Conservation (phyloP, 2,113 vertebrate genomes). For the Protomyctophum bolini region DNA sequence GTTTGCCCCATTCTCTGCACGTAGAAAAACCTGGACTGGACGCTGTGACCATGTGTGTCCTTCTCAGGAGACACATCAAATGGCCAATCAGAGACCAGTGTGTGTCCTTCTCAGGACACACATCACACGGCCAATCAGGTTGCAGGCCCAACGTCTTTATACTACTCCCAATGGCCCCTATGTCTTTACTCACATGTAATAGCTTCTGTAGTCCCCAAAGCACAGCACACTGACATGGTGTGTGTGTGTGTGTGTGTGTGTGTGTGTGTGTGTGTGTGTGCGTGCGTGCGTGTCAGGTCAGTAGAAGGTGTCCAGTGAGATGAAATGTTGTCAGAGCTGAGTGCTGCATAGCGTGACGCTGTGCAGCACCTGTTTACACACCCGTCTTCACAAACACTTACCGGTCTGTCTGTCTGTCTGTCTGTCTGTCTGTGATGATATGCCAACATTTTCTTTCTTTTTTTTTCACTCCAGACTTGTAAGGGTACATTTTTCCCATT, state of each 20-base stretch:
- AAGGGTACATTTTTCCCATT: too few species aligned
- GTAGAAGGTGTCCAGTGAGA: conserved; percentile 32
- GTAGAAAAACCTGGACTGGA: too few species aligned
- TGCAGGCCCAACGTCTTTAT: conserved; percentile 7
- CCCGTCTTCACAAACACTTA: conserved; percentile 19
- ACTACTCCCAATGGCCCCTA: background rate
- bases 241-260: conserved; percentile 5
- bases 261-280: conserved; percentile 13
- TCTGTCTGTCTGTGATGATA: background rate
- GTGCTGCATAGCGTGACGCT: conserved; percentile 17
- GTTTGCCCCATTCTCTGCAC: too few species aligned
- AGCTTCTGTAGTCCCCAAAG: conserved; percentile 31
- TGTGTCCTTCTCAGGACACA: background rate
- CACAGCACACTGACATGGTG: too few species aligned
- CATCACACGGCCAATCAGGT: conserved; percentile 36
- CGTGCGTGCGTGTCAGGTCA: conserved; percentile 37
- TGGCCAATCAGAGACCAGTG: too few species aligned
- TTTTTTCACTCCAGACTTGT: too few species aligned
- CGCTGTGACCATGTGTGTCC: background rate
- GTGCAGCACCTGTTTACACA: conserved; percentile 39
- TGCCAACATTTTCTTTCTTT: too few species aligned
- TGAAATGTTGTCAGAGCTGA: conserved; percentile 45
- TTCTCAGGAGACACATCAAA: background rate
- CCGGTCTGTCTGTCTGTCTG: background rate
- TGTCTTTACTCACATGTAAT: conserved; percentile 33